Percentiles rank a stretch among this genome's conserved stretches.
Conservation (phyloP, 1,140 invertebrate species). For the Aporrectodea caliginosa region DNA sequence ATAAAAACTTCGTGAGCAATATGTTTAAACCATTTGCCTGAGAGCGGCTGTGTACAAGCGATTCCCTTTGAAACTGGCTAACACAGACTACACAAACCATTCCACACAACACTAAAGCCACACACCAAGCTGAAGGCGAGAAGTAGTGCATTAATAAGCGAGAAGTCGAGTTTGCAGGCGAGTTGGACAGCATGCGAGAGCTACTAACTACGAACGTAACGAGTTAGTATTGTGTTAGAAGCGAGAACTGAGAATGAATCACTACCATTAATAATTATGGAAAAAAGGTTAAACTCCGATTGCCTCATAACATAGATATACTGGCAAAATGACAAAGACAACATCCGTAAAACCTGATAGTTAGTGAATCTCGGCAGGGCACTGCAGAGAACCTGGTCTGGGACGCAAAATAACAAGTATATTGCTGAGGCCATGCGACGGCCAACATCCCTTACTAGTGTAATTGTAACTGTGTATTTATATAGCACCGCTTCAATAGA, state of each 20-base stretch:
- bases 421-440: neutral
- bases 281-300: slow-evolving; percentile 3
- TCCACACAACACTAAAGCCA: too few species aligned
- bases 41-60: too few species aligned
- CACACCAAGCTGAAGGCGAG: neutral
- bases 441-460: neutral
- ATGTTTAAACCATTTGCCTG: too few species aligned
- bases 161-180: too few species aligned
- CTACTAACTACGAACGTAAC: neutral
- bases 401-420: slow-evolving; percentile 2
- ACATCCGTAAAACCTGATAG: neutral
- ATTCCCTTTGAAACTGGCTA: too few species aligned
- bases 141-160: too few species aligned
- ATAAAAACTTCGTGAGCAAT: too few species aligned
- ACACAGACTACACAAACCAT: too few species aligned
- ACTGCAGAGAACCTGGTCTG: neutral
- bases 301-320: slow-evolving; percentile 3
- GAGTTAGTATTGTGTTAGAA: neutral
- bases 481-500: too few species aligned
- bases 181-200: neutral
- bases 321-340: slow-evolving; percentile 2
- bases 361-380: neutral
- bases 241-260: neutral
- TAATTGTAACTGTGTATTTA: too few species aligned
- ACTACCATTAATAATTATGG: slow-evolving; percentile 3